phyloP scores from a whole-genome alignment of 2,888 invertebrate species.

The Lasioglossum lativentre region DNA sequence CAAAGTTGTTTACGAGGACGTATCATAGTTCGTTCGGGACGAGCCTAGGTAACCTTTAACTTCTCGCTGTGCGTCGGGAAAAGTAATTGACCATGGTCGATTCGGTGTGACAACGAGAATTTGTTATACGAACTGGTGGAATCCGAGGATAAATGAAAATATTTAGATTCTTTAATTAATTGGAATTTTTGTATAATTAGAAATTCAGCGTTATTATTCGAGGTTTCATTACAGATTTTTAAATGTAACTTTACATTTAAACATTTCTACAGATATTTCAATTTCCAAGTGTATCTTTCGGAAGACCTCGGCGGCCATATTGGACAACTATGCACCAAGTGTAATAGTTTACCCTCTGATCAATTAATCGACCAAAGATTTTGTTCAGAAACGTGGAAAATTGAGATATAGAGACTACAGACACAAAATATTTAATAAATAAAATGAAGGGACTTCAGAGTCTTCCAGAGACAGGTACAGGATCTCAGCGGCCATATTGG shows the following conservation, averaged over 20 bases:
- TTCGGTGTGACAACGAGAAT: neutral
- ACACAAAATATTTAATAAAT: too few species aligned
- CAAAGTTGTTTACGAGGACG: slow-evolving; percentile 27
- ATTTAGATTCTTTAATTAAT: neutral
- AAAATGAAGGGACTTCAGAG: too few species aligned
- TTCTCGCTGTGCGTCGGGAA: neutral
- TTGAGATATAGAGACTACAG: neutral
- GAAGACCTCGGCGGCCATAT: too few species aligned
- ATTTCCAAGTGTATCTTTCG: neutral
- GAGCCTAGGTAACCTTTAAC: neutral
- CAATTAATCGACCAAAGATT: too few species aligned
- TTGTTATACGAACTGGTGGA: neutral
- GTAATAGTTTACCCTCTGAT: too few species aligned
- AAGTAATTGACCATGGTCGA: neutral
- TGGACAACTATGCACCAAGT: too few species aligned
- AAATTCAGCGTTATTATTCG: neutral
- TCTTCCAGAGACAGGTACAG: too few species aligned
- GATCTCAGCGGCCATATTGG: neutral
- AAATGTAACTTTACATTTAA: too few species aligned
- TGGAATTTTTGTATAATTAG: neutral
- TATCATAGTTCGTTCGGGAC: neutral
- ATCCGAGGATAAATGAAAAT: neutral
- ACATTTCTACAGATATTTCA: neutral
- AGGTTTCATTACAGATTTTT: neutral
- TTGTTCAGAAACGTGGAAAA: neutral